Evolutionary conservation across 2,888 invertebrate genomes (phyloP).

Genomic region (Lottia scabra): DNA sequence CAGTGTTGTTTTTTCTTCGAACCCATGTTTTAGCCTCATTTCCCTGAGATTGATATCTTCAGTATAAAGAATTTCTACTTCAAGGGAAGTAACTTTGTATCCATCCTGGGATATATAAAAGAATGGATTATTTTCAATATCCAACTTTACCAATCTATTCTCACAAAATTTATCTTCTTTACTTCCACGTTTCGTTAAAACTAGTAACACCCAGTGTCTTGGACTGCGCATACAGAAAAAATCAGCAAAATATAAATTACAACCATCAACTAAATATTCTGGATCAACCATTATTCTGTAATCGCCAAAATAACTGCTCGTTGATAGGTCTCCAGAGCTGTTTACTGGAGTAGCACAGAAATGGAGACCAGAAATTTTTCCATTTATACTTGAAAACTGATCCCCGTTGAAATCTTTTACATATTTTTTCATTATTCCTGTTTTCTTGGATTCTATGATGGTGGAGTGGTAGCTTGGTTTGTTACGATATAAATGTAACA

Average conservation of each 20-base stretch:
- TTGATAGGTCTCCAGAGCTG: not conserved
- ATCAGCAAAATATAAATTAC: slow-evolving; percentile 7
- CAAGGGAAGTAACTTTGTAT: not conserved
- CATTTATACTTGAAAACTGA: not conserved
- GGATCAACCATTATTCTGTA: not conserved
- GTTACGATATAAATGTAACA: not conserved
- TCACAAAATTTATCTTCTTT: slow-evolving; percentile 1
- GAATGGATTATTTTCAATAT: slow-evolving; percentile 4
- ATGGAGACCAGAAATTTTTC: not conserved
- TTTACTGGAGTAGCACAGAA: not conserved
- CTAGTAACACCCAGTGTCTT: slow-evolving; percentile 2
- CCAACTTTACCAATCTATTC: not conserved
- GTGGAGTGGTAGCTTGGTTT: not conserved
- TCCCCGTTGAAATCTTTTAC: slow-evolving; percentile 5
- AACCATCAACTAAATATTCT: not conserved
- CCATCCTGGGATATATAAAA: not conserved
- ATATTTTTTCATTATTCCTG: not conserved
- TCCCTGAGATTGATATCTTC: not conserved
- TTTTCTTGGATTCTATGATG: not conserved
- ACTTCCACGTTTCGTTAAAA: slow-evolving; percentile 4
- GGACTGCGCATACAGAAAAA: slow-evolving; percentile 6
- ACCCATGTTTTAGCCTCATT: not conserved
- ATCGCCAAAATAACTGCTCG: not conserved
- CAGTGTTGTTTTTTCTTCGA: not conserved
- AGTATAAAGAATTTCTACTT: slow-evolving; percentile 7